Percentiles rank a stretch among this genome's conserved stretches.
Conservation (phyloP, 1,140 invertebrate species). For the Pseudachorutes palmiensis region DNA sequence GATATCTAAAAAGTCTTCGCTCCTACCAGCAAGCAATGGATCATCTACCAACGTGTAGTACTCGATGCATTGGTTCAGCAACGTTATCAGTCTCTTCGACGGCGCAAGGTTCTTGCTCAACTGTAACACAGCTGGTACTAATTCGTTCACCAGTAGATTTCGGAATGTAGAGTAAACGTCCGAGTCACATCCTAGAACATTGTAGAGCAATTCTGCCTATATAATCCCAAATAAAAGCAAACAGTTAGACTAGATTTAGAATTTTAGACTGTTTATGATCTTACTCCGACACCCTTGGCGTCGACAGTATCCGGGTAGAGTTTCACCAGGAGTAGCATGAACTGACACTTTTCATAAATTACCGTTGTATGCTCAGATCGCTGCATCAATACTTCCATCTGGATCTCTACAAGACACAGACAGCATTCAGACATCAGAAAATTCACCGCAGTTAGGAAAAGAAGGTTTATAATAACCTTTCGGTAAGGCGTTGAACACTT, state of each 20-base stretch:
- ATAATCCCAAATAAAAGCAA: conserved; percentile 7
- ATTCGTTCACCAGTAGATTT: conserved; percentile 30
- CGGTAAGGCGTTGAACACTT: conserved; percentile 24
- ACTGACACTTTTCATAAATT: conserved; percentile 33
- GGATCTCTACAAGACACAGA: conserved; percentile 19
- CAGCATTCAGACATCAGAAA: background rate
- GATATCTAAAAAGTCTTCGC: conserved; percentile 5
- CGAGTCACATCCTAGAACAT: conserved; percentile 24
- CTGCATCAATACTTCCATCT: conserved; percentile 31
- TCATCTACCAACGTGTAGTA: conserved; percentile 28
- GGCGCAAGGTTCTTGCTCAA: conserved; percentile 24
- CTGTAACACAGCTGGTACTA: conserved; percentile 34
- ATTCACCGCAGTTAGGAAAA: background rate
- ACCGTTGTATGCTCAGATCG: conserved; percentile 24
- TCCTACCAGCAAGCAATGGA: background rate
- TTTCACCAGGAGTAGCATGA: conserved; percentile 32
- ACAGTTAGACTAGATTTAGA: background rate
- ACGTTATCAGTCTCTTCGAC: conserved; percentile 15
- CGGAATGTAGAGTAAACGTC: conserved; percentile 30
- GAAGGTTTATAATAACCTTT: conserved; percentile 23
- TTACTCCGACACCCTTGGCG: conserved; percentile 23
- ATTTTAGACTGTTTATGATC: too few relatives aligned
- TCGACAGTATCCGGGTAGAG: conserved; percentile 33
- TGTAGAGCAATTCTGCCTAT: conserved; percentile 30
- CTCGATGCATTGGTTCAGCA: conserved; percentile 35